phyloP scores from a whole-genome alignment of 2,797 vertebrate genomes.

The Trichosurus vulpecula region DNA sequence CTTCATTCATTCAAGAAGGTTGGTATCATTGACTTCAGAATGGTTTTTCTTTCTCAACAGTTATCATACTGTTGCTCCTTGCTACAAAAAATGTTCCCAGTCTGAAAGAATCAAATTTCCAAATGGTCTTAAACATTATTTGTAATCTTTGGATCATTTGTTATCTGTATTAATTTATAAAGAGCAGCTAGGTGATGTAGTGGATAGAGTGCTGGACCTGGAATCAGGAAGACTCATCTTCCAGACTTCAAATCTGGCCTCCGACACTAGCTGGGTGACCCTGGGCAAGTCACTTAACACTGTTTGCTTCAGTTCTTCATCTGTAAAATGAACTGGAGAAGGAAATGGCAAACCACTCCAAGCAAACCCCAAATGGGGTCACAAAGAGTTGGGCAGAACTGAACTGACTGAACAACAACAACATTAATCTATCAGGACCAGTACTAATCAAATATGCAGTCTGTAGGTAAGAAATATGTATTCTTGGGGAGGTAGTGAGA shows the following conservation, averaged over 20 bases:
- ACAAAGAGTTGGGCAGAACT: not conserved
- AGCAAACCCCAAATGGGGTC: not conserved
- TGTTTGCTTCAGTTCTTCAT: not conserved
- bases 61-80: not conserved
- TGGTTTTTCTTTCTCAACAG: not conserved
- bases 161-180: not conserved
- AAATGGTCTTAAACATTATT: conserved; percentile 22
- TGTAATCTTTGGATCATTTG: conserved; percentile 33
- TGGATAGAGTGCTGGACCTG: not conserved
- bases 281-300: not conserved
- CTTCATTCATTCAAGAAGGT: conserved; percentile 11
- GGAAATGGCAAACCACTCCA: not conserved
- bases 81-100: not conserved
- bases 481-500: not conserved
- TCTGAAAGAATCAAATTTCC: conserved; percentile 28
- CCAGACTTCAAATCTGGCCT: not conserved
- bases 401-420: not conserved
- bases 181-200: not conserved
- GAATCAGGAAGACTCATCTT: not conserved
- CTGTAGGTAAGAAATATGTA: not conserved
- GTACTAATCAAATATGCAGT: not conserved
- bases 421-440: not conserved
- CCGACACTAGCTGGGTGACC: not conserved
- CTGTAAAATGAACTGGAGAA: not conserved
- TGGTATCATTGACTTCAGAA: conserved; percentile 31